These are phyloP conservation scores for Neomicropteryx cornuta DNA, from an alignment of 1,140 invertebrate species.

Conservation along the genomic window DNA sequence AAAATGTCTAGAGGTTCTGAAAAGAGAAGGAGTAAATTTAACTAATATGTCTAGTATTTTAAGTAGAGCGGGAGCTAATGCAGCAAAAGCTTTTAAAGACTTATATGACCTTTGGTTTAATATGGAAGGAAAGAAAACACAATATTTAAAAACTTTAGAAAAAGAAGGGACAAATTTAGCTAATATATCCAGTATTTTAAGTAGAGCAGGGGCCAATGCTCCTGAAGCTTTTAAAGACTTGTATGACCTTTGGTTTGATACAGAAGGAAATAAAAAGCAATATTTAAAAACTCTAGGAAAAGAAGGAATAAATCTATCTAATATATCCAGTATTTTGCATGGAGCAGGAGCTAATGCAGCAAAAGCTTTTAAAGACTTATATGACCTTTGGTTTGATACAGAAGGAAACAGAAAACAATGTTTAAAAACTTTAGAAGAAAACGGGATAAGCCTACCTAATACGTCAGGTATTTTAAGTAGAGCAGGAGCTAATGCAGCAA, in stretches of 20 bases:
- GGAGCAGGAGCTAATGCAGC: constrained; percentile 10
- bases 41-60: constrained; percentile 12
- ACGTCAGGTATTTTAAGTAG: constrained; percentile 17
- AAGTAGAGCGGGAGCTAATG: constrained; percentile 11
- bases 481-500: constrained; percentile 9
- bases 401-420: constrained; percentile 16
- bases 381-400: constrained; percentile 16
- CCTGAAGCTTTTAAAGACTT: constrained; percentile 13
- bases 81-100: constrained; percentile 9
- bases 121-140: constrained; percentile 9
- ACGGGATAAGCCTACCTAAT: constrained; percentile 12
- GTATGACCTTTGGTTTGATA: constrained; percentile 18
- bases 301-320: constrained; percentile 12
- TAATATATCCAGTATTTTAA: constrained; percentile 13
- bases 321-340: constrained; percentile 16
- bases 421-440: constrained; percentile 14
- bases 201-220: constrained; percentile 10
- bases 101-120: constrained; percentile 13
- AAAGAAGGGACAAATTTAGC: constrained; percentile 11
- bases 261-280: constrained; percentile 15
- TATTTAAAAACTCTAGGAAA: constrained; percentile 14
- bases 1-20: constrained; percentile 10
- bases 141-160: constrained; percentile 13
- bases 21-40: constrained; percentile 12
- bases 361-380: constrained; percentile 12